These are phyloP conservation scores for Chondrilla cf. caribensis DNA, from an alignment of 37 sponge, comb jelly and placozoan species.

Conservation along the genomic window DNA sequence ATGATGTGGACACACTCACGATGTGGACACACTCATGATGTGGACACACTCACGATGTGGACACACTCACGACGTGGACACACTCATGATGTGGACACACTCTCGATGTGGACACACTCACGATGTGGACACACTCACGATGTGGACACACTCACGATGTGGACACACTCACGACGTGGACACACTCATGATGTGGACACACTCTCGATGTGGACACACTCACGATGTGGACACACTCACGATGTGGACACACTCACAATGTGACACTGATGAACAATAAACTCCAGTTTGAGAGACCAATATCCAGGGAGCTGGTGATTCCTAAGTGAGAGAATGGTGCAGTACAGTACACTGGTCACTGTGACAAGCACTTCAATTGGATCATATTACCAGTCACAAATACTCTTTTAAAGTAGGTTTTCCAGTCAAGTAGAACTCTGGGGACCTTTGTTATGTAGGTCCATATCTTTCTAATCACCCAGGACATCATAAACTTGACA, in stretches of 20 bases:
- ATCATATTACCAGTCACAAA: conserved; percentile 49
- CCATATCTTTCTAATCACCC: conserved; percentile 45
- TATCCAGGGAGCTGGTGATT: conserved; percentile 83
- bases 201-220: too few relatives aligned
- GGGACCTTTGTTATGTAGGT: conserved; percentile 6
- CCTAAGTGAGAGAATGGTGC: conserved; percentile 39
- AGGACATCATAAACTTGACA: conserved; percentile 70
- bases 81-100: too few relatives aligned
- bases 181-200: too few relatives aligned
- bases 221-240: too few relatives aligned
- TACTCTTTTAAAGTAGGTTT: conserved; percentile 50
- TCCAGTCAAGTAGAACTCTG: conserved; percentile 55
- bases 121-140: too few relatives aligned
- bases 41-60: too few relatives aligned
- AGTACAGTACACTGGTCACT: not conserved
- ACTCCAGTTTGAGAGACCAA: conserved; percentile 98
- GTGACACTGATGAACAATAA: conserved; percentile 91
- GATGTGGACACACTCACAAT: conserved; percentile 74
- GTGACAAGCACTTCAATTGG: not conserved
- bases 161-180: too few relatives aligned
- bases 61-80: too few relatives aligned
- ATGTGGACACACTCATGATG: too few relatives aligned
- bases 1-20: too few relatives aligned
- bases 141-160: too few relatives aligned
- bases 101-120: too few relatives aligned